A percentile compares a stretch with the other conserved stretches of the same genome.
phyloP scores from a whole-genome alignment of 2,888 invertebrate genomes.

The Nebria brevicollis region DNA sequence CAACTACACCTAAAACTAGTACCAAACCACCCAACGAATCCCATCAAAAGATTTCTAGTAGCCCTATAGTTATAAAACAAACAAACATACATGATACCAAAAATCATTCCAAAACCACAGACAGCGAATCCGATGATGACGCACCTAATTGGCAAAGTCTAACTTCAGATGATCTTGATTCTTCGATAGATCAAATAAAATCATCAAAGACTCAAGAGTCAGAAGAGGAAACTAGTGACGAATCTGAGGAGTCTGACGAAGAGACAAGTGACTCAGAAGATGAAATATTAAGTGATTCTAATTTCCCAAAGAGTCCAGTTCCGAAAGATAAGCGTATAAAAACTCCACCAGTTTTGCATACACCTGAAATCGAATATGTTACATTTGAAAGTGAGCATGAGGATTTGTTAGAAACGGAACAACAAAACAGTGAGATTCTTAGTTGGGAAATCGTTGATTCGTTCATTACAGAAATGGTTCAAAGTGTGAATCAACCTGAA shows the following conservation, averaged over 20 bases:
- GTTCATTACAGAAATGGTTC: not conserved
- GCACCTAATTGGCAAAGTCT: not conserved
- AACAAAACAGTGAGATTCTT: not conserved
- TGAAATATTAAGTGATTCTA: not conserved
- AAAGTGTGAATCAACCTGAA: not conserved
- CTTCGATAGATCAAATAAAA: not conserved
- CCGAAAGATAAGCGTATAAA: not conserved
- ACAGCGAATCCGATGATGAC: not conserved
- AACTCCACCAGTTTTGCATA: not conserved
- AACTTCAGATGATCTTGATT: not conserved
- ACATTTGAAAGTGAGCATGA: not conserved
- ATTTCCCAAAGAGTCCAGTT: not conserved
- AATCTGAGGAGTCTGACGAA: not conserved
- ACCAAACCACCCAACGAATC: not conserved
- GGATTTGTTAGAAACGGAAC: constrained; percentile 24
- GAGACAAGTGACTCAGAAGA: not conserved
- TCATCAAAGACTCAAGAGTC: not conserved
- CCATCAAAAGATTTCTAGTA: not conserved
- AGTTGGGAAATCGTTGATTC: not conserved
- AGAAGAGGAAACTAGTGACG: not conserved
- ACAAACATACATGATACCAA: not conserved
- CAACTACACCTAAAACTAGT: not conserved
- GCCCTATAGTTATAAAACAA: not conserved
- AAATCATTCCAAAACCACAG: not conserved
- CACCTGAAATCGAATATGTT: not conserved